Evolutionary conservation across 2,113 vertebrate genomes (phyloP).

Genomic region (Oceanites oceanicus): DNA sequence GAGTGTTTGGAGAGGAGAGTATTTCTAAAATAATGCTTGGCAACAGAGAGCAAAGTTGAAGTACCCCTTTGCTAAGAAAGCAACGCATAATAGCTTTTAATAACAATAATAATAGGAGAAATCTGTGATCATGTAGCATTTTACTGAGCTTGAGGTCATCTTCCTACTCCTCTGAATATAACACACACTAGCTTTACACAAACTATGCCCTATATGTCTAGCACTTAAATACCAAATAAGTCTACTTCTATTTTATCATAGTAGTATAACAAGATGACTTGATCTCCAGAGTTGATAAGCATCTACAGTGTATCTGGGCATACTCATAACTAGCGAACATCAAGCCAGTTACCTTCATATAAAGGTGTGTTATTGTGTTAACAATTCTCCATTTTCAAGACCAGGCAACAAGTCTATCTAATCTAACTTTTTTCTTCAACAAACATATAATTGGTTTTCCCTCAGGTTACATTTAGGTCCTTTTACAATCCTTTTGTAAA

Average conservation of each 20-base stretch:
- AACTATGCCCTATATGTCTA: conserved; percentile 20
- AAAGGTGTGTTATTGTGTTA: background rate
- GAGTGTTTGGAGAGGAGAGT: background rate
- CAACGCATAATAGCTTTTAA: conserved; percentile 3
- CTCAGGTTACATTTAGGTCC: background rate
- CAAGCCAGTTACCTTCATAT: background rate
- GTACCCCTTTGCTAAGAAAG: background rate
- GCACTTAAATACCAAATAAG: conserved; percentile 41
- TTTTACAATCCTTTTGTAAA: background rate
- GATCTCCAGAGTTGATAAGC: conserved; percentile 14
- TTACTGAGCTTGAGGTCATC: conserved; percentile 36
- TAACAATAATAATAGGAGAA: conserved; percentile 4
- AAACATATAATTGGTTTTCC: background rate
- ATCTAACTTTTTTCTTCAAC: background rate
- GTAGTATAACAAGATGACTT: background rate
- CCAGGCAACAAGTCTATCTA: background rate
- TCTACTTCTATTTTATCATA: conserved; percentile 5
- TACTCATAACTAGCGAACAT: background rate
- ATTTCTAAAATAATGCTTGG: background rate
- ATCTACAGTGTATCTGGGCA: background rate
- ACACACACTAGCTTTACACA: conserved; percentile 45
- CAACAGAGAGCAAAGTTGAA: background rate
- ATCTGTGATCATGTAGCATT: conserved; percentile 38
- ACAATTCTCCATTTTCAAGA: background rate
- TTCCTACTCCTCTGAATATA: conserved; percentile 28